phyloP scores from a whole-genome alignment of 2,888 invertebrate genomes.

The Drosophila multiciliata region DNA sequence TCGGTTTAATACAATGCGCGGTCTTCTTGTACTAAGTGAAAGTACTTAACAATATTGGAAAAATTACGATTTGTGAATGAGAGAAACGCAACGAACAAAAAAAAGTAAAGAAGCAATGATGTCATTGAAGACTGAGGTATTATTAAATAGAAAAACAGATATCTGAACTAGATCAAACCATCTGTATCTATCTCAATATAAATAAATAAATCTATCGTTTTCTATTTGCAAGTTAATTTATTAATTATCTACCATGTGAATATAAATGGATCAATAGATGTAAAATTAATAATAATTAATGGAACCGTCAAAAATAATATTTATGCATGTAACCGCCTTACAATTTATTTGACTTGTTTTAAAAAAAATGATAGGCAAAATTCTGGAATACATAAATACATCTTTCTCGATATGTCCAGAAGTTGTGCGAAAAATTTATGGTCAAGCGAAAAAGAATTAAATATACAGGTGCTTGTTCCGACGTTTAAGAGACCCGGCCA shows the following conservation, averaged over 20 bases:
- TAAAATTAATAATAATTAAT: neutral
- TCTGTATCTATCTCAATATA: neutral
- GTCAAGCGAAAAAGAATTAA: slow-evolving; percentile 34
- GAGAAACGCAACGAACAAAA: neutral
- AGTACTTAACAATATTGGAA: slow-evolving; percentile 36
- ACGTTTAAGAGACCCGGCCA: slow-evolving; percentile 3
- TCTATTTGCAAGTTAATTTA: neutral
- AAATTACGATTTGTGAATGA: slow-evolving; percentile 10
- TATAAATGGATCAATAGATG: neutral
- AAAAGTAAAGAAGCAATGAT: slow-evolving; percentile 7
- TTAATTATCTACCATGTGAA: neutral
- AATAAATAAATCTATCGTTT: neutral
- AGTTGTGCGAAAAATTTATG: slow-evolving; percentile 13
- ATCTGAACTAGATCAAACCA: neutral
- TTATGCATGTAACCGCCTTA: slow-evolving; percentile 4
- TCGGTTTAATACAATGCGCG: slow-evolving; percentile 61
- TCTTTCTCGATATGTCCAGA: slow-evolving; percentile 23
- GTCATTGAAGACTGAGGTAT: slow-evolving; percentile 13
- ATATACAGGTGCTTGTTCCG: slow-evolving; percentile 22
- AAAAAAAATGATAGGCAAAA: slow-evolving; percentile 31
- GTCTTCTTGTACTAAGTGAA: slow-evolving; percentile 70
- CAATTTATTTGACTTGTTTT: slow-evolving; percentile 55
- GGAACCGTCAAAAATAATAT: slow-evolving; percentile 22
- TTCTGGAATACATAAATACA: slow-evolving; percentile 38
- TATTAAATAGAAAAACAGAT: neutral